A percentile compares a stretch with the other conserved stretches of the same genome.
Evolutionary conservation across 2,797 vertebrate genomes (phyloP).

Genomic region (Ciconia nigra): DNA sequence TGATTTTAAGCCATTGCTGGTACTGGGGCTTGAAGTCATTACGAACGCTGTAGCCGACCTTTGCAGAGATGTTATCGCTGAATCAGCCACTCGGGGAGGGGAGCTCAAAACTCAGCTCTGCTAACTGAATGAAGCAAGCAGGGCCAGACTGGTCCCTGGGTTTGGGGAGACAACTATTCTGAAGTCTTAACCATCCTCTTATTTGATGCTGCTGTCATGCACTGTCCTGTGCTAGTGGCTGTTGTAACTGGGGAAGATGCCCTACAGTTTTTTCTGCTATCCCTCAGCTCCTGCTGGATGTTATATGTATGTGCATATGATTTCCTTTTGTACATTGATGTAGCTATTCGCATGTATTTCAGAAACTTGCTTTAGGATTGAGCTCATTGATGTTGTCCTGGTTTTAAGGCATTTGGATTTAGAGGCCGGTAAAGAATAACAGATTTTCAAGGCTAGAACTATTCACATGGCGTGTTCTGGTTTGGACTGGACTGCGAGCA

Average conservation of each 20-base stretch:
- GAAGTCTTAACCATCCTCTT: background rate
- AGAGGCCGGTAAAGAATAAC: background rate
- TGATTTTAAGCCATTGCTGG: background rate
- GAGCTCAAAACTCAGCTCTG: background rate
- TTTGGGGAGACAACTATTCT: background rate
- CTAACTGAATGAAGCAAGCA: background rate
- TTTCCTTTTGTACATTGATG: background rate
- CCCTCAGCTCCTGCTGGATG: background rate
- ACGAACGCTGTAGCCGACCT: accelerated
- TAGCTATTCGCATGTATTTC: background rate
- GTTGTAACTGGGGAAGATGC: background rate
- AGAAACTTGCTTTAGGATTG: background rate
- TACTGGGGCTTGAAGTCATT: background rate
- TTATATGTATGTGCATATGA: accelerated
- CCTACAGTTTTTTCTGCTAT: background rate
- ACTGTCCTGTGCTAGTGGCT: background rate
- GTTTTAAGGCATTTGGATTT: background rate
- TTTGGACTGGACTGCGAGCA: background rate
- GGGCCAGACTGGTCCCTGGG: background rate
- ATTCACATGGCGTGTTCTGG: background rate
- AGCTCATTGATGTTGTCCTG: background rate
- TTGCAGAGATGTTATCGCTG: background rate
- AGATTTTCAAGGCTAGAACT: background rate
- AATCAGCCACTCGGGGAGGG: accelerated
- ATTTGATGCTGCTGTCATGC: background rate